Percentiles rank a stretch among this genome's conserved stretches.
Conservation (phyloP, 1,140 invertebrate genomes). For the Gerris buenoi region DNA sequence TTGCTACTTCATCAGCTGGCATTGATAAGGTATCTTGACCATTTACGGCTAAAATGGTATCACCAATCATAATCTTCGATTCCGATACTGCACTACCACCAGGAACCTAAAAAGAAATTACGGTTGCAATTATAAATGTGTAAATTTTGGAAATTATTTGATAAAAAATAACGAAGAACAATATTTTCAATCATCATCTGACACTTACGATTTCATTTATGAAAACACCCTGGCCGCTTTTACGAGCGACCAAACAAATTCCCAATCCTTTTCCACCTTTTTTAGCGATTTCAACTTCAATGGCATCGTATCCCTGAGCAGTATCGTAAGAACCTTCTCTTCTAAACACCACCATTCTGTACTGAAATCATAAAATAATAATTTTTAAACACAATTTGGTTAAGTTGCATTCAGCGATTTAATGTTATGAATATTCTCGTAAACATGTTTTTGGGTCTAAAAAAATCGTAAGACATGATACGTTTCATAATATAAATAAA, state of each 20-base stretch:
- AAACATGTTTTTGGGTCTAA: no score
- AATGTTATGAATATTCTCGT: no score
- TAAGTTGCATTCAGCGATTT: no score
- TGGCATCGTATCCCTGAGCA: conserved; percentile 59
- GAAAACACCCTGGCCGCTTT: conserved; percentile 76
- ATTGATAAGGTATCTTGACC: conserved; percentile 68
- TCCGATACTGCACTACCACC: conserved; percentile 84
- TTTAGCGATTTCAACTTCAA: conserved; percentile 80
- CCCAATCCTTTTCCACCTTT: conserved; percentile 87
- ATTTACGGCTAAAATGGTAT: conserved; percentile 80
- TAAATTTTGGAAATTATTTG: neutral
- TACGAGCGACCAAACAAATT: conserved; percentile 74
- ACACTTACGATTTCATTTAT: conserved; percentile 80
- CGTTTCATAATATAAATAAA: no score
- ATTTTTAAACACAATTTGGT: no score
- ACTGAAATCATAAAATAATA: no score
- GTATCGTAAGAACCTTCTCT: conserved; percentile 43
- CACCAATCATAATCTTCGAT: conserved; percentile 79
- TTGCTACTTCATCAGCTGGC: conserved; percentile 71
- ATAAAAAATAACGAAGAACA: conserved; percentile 4
- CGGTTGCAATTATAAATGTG: neutral
- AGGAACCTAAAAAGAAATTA: conserved; percentile 43
- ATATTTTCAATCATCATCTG: no score
- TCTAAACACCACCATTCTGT: conserved; percentile 77
- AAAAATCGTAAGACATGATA: no score